Evolutionary conservation across 2,888 invertebrate genomes (phyloP).

Genomic region (Eupithecia centaureata): DNA sequence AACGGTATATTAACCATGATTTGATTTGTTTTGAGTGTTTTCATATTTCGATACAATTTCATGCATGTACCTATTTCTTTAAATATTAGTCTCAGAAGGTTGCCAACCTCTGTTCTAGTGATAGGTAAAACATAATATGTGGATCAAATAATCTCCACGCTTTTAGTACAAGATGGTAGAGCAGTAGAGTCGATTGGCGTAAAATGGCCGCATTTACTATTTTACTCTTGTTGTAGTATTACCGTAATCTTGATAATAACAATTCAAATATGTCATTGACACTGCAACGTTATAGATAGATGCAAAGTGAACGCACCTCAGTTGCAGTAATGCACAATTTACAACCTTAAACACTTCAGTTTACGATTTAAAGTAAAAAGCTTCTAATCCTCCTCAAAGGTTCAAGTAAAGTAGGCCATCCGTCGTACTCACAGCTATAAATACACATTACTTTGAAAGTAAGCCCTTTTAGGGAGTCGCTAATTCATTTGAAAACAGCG

Average conservation of each 20-base stretch:
- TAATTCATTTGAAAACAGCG: constrained; percentile 41
- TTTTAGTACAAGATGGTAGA: neutral
- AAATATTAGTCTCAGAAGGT: too few relatives aligned
- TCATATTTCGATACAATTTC: too few relatives aligned
- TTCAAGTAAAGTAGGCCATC: constrained; percentile 13
- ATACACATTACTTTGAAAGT: constrained; percentile 21
- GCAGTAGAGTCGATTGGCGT: neutral
- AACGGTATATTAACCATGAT: too few relatives aligned
- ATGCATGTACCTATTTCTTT: too few relatives aligned
- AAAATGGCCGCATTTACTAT: neutral
- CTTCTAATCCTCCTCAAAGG: neutral
- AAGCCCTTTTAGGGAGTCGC: constrained; percentile 43
- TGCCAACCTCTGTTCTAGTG: too few relatives aligned
- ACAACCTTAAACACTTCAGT: neutral
- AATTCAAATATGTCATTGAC: constrained; percentile 6
- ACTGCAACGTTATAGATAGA: constrained; percentile 6
- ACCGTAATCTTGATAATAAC: constrained; percentile 1
- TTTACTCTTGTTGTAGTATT: neutral
- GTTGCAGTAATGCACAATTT: neutral
- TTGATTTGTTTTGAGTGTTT: too few relatives aligned
- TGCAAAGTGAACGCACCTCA: constrained; percentile 7
- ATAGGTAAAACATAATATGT: neutral
- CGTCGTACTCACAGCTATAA: constrained; percentile 4
- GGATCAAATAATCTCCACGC: neutral
- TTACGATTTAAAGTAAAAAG: constrained; percentile 5